Evolutionary conservation across 2,888 invertebrate species (phyloP), one percentile per base, ranked within the genome.

Genomic region (Acanthosepion esculentum): DNA sequence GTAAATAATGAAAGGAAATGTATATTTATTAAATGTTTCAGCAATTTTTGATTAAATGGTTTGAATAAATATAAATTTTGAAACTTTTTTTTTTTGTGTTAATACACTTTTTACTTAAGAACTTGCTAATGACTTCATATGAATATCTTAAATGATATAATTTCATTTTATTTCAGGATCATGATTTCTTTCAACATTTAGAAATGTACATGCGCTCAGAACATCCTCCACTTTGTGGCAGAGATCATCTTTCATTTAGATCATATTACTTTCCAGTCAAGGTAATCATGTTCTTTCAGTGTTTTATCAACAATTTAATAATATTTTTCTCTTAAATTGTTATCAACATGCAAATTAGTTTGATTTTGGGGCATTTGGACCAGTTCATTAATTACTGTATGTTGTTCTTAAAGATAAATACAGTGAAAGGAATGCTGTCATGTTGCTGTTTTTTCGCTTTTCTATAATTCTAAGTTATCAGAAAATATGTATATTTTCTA

Each of bases 201-300:
- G 99, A 99, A 97, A 99, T 99, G 99, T 99, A 99, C 97, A 99
- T 99, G 99, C 98, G 99, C 94, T 99, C 99, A 95, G 99, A 99
- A 97, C 98, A 99, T 97, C 98, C 99, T 0, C 99, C 99, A 0
- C 98, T 99, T 0, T 99, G 99, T 98, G 99, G 99, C 0, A 98
- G 99, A 48, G 99, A 99, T 97, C 99, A 99, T 97, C 98, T 99
- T 55, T 99, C 99, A 0, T 99, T 98, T 98, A 98, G 99, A 96
- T 99, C 99, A 95, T 99, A 99, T 97, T 99, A 99, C 98, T 99
- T 99, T 97, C 99, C 99, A 78, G 99, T 99, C 64, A 99, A 99
- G 98, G 99, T 99, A 96, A 97, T 97, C 96, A 53, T 15, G 41
- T 55, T 91, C 41, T 53, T 53, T 41, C 59, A 59, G 18, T 20